phyloP scores from a whole-genome alignment of 2,797 vertebrate species.

The Coluber constrictor region DNA sequence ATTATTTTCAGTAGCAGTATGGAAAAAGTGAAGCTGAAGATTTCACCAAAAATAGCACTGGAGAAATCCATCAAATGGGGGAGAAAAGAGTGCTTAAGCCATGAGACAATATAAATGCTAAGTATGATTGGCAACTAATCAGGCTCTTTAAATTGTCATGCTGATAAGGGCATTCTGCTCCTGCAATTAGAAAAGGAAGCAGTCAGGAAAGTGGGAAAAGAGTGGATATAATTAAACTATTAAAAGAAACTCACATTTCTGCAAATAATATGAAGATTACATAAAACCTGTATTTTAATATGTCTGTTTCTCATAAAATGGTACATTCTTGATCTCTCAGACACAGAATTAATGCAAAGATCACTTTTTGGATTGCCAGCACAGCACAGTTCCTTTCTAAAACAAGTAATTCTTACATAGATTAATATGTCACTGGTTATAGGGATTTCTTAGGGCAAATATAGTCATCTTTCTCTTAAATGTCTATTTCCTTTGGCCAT shows the following conservation, averaged over 20 bases:
- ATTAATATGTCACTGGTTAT: neutral
- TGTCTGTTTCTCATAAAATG: neutral
- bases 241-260: conserved; percentile 13
- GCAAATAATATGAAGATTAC: neutral
- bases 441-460: neutral
- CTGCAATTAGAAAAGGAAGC: neutral
- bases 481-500: neutral
- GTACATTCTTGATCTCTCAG: neutral
- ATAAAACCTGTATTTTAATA: neutral
- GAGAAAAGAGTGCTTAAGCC: too few relatives aligned
- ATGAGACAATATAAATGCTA: too few relatives aligned
- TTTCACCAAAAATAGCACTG: too few relatives aligned
- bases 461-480: neutral
- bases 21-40: too few relatives aligned
- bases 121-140: too few relatives aligned
- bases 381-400: neutral
- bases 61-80: too few relatives aligned
- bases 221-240: neutral
- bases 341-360: neutral
- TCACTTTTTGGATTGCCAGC: neutral
- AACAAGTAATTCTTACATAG: neutral
- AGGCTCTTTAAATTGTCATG: too few relatives aligned
- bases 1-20: too few relatives aligned
- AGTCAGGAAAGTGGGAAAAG: neutral
- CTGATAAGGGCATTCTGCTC: neutral